These are phyloP conservation scores for Pocillopora damicornis DNA, from an alignment of 64 coral and sea anemone genomes.

Conservation along the genomic window DNA sequence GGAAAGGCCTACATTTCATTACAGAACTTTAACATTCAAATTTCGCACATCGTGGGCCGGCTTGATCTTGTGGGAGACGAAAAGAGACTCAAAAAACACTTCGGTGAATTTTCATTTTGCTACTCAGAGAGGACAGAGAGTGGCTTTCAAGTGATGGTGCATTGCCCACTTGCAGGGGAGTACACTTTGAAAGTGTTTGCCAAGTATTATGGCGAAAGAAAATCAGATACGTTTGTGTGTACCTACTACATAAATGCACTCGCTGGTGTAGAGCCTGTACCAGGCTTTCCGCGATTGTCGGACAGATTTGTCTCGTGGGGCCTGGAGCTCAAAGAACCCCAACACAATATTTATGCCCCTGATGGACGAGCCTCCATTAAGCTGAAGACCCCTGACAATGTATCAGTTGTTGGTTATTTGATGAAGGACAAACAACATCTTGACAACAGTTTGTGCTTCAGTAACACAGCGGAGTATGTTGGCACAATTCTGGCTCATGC, in stretches of 20 bases:
- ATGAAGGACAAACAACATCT: slow-evolving; percentile 43
- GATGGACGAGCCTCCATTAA: slow-evolving; percentile 57
- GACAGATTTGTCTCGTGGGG: slow-evolving; percentile 40
- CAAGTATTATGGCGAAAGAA: slow-evolving; percentile 17
- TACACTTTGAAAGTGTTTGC: slow-evolving; percentile 78
- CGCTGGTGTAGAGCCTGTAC: slow-evolving; percentile 17
- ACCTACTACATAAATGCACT: slow-evolving; percentile 65
- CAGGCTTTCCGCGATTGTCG: slow-evolving; percentile 69
- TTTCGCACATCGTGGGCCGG: slow-evolving; percentile 27
- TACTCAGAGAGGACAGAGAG: slow-evolving; percentile 33
- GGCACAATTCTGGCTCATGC: slow-evolving; percentile 51
- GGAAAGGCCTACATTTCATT: slow-evolving; percentile 55
- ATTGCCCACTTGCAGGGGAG: slow-evolving; percentile 64
- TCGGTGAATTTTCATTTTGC: slow-evolving; percentile 53
- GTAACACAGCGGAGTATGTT: slow-evolving; percentile 5
- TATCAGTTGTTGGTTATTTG: slow-evolving; percentile 50
- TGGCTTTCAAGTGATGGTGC: slow-evolving; percentile 52
- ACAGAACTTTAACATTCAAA: slow-evolving; percentile 49
- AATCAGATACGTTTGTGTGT: slow-evolving; percentile 37
- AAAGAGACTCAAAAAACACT: slow-evolving; percentile 49
- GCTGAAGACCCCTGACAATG: slow-evolving; percentile 47
- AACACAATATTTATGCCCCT: slow-evolving; percentile 51
- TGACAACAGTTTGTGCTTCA: slow-evolving; percentile 63
- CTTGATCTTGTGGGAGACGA: slow-evolving; percentile 23
- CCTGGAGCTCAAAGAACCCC: slow-evolving; percentile 34